phyloP scores from a whole-genome alignment of 1,140 invertebrate genomes.

The Onthophagus taurus region DNA sequence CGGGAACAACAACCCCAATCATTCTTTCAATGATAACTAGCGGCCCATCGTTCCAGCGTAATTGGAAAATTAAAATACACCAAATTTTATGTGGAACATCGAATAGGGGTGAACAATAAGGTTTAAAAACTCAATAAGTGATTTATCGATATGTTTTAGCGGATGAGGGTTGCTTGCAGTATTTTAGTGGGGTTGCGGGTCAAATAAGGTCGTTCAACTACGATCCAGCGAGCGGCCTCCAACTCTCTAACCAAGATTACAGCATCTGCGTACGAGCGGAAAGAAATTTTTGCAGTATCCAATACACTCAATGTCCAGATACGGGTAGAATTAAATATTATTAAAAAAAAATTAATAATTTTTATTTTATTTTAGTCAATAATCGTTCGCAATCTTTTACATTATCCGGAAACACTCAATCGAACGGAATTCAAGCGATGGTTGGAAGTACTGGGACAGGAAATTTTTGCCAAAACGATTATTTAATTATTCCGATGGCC shows the following conservation, averaged over 20 bases:
- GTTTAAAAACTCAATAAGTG: neutral
- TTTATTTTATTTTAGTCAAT: conserved; percentile 39
- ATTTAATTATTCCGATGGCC: conserved; percentile 67
- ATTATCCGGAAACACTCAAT: conserved; percentile 63
- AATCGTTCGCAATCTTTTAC: conserved; percentile 59
- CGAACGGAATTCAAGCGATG: conserved; percentile 52
- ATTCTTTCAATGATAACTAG: conserved; percentile 71
- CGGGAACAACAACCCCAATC: conserved; percentile 61
- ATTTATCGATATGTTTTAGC: conserved; percentile 38
- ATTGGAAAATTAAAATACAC: conserved; percentile 70
- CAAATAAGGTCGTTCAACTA: conserved; percentile 77
- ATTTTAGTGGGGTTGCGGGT: conserved; percentile 69
- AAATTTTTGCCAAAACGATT: conserved; percentile 61
- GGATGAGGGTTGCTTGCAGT: conserved; percentile 78
- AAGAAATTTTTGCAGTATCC: conserved; percentile 80
- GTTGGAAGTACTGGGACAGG: conserved; percentile 48
- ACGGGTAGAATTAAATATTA: conserved; percentile 37
- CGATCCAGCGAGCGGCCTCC: conserved; percentile 60
- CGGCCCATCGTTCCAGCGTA: conserved; percentile 58
- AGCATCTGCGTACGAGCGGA: conserved; percentile 76
- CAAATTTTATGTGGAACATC: conserved; percentile 68
- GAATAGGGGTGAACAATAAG: neutral
- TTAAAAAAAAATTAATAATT: conserved; percentile 5
- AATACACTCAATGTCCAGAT: conserved; percentile 66
- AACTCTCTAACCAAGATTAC: conserved; percentile 82